These are phyloP conservation scores for Drosophila antonietae DNA, from an alignment of 2,888 invertebrate species.

Conservation along the genomic window DNA sequence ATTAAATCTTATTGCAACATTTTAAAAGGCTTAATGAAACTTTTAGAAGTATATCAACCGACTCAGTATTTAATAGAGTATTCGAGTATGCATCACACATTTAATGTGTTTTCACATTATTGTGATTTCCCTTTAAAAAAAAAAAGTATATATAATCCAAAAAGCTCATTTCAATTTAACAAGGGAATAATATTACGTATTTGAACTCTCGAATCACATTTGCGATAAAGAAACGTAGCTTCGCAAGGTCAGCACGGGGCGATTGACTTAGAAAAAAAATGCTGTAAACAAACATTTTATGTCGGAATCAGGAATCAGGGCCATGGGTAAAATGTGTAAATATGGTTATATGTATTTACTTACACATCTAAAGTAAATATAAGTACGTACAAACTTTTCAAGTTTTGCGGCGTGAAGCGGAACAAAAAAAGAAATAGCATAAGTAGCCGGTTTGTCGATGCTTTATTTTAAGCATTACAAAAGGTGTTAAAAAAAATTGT, in stretches of 20 bases:
- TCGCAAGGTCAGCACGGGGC: constrained; percentile 68
- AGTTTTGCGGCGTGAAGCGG: not conserved
- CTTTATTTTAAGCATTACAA: not conserved
- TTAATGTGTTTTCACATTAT: too few species aligned
- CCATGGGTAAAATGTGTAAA: constrained; percentile 6
- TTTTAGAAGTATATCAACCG: not conserved
- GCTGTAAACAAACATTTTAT: constrained; percentile 18
- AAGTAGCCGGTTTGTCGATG: constrained; percentile 20
- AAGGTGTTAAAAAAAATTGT: constrained; percentile 5
- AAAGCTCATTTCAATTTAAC: constrained; percentile 9
- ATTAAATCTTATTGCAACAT: not conserved
- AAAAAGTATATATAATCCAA: not conserved
- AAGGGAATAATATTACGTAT: constrained; percentile 50
- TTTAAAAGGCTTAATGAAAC: not conserved
- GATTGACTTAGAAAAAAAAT: constrained; percentile 31
- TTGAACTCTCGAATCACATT: constrained; percentile 53
- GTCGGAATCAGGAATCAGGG: constrained; percentile 22
- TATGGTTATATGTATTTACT: not conserved
- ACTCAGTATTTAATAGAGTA: not conserved
- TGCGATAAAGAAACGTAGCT: constrained; percentile 69
- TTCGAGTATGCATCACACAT: not conserved
- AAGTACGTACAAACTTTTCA: not conserved
- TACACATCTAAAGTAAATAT: constrained; percentile 3
- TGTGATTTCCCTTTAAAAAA: not conserved
- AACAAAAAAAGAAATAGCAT: constrained; percentile 1